A percentile compares a stretch with the other conserved stretches of the same genome.
phyloP scores from a whole-genome alignment of 2,797 vertebrate genomes.

The Eulemur rubriventer region DNA sequence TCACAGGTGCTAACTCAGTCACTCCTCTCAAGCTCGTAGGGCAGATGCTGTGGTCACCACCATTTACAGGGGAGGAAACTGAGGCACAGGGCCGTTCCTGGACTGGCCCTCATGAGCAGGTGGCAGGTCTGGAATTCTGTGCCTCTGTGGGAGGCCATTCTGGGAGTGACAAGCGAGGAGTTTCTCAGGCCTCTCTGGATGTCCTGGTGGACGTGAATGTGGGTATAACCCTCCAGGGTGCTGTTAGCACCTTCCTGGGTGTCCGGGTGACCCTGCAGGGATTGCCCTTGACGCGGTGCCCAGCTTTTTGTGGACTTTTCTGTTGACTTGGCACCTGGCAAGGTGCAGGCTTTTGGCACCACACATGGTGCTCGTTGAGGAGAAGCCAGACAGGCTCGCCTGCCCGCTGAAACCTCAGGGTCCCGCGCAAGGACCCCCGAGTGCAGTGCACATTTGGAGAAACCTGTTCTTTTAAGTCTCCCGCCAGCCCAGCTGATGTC shows the following conservation, averaged over 20 bases:
- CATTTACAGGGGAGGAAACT: background rate
- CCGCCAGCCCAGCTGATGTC: background rate
- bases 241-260: background rate
- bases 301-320: background rate
- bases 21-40: background rate
- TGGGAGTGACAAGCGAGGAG: background rate
- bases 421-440: accelerated
- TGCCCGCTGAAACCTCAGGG: background rate
- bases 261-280: background rate
- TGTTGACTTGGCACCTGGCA: background rate
- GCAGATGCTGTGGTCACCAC: background rate
- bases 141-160: background rate
- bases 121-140: background rate
- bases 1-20: accelerated
- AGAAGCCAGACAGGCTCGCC: background rate
- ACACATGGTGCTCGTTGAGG: accelerated
- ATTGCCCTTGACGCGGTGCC: background rate
- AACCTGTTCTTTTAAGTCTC: background rate
- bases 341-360: background rate
- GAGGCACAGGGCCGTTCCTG: background rate
- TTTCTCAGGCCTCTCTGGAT: background rate
- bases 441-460: background rate
- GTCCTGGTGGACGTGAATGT: background rate
- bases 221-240: background rate
- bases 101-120: background rate